phyloP scores from a whole-genome alignment of 53 echinoderm and acorn worm species.

The Temnopleurus reevesii region DNA sequence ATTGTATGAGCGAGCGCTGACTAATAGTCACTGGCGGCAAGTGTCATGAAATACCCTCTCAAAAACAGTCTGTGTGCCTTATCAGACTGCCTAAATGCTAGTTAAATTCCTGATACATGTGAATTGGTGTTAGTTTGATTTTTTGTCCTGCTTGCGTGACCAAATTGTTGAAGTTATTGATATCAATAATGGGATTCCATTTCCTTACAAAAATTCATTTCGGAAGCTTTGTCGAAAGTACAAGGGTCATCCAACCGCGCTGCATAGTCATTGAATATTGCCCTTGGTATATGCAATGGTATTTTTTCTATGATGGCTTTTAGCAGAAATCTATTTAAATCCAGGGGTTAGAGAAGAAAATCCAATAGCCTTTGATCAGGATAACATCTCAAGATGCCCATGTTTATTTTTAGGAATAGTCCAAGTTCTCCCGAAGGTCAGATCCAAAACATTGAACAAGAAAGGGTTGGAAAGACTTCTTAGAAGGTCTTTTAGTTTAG shows the following conservation, averaged over 20 bases:
- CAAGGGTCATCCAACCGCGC: not conserved
- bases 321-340: conserved; percentile 5
- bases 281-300: not conserved
- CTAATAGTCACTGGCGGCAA: too few relatives aligned
- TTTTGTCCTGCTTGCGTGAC: too few relatives aligned
- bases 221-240: conserved; percentile 10
- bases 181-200: not conserved
- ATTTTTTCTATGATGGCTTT: not conserved
- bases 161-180: too few relatives aligned
- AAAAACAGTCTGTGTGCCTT: too few relatives aligned
- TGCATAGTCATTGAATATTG: not conserved
- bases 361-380: not conserved
- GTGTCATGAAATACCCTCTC: too few relatives aligned
- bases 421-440: conserved; percentile 32
- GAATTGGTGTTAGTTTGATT: too few relatives aligned
- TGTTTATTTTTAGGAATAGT: conserved; percentile 39
- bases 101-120: too few relatives aligned
- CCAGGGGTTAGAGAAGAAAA: conserved; percentile 10
- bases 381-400: not conserved
- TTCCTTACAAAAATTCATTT: conserved; percentile 1
- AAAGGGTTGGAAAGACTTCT: too few relatives aligned
- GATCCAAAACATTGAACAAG: too few relatives aligned
- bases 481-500: too few relatives aligned
- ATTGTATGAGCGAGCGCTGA: too few relatives aligned
- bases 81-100: too few relatives aligned